Evolutionary conservation across 2,888 invertebrate species (phyloP).

Genomic region (Eledona agricola): DNA sequence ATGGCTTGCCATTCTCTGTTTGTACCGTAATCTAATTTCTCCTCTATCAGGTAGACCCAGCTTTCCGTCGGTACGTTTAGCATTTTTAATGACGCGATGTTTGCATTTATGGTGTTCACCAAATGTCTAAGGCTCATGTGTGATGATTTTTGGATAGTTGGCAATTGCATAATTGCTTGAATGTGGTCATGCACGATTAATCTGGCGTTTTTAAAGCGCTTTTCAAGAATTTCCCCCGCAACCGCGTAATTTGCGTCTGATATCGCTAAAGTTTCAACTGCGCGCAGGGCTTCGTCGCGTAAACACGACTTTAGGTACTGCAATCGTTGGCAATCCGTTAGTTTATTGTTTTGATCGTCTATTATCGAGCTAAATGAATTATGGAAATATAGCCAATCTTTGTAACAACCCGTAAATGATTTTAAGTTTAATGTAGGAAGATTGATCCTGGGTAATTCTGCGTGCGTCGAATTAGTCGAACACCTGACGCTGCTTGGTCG

Average conservation of each 20-base stretch:
- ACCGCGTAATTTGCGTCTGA: not conserved
- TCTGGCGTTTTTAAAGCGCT: not conserved
- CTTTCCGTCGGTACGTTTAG: not conserved
- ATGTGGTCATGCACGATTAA: slow-evolving; percentile 1
- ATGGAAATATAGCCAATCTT: not conserved
- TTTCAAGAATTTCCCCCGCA: not conserved
- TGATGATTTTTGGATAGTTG: slow-evolving; percentile 1
- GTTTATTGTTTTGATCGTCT: not conserved
- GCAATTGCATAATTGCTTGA: not conserved
- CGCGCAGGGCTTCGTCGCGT: not conserved
- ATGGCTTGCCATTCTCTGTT: not conserved
- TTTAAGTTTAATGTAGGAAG: not conserved
- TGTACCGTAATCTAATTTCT: slow-evolving; percentile 2
- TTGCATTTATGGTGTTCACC: not conserved
- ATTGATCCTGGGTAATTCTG: not conserved
- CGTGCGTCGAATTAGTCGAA: not conserved
- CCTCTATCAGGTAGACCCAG: not conserved
- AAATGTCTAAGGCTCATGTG: not conserved
- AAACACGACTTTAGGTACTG: slow-evolving; percentile 2
- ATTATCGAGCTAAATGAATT: not conserved
- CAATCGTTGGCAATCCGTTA: not conserved
- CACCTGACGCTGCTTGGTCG: not conserved
- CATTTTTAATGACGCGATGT: slow-evolving; percentile 2
- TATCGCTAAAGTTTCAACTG: not conserved
- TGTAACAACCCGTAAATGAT: not conserved